phyloP scores from a whole-genome alignment of 1,140 invertebrate species.

The Luehdorfia chinensis region DNA sequence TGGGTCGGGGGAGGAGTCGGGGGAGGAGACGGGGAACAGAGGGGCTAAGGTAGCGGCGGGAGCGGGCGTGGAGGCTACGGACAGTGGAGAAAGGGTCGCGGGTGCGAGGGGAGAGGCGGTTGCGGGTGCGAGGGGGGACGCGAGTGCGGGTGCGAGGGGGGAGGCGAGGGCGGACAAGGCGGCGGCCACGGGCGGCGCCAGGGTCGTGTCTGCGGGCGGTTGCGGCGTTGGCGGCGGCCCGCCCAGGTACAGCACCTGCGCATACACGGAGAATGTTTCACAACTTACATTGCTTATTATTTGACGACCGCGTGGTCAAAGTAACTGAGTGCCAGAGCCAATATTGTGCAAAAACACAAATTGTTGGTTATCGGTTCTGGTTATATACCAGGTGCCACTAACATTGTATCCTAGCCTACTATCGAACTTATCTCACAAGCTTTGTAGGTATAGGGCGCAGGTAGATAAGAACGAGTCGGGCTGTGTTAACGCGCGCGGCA shows the following conservation, averaged over 20 bases:
- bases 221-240: constrained; percentile 81
- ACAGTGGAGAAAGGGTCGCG: constrained; percentile 15
- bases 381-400: too few species aligned
- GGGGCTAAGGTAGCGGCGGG: constrained; percentile 46
- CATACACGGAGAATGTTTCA: too few species aligned
- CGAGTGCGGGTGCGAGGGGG: constrained; percentile 29
- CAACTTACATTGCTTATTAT: too few species aligned
- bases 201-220: constrained; percentile 27
- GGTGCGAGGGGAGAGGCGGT: not conserved
- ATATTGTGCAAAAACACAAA: too few species aligned
- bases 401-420: too few species aligned
- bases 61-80: constrained; percentile 31
- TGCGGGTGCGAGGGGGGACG: constrained; percentile 21
- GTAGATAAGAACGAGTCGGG: too few species aligned
- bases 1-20: constrained; percentile 28
- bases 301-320: too few species aligned
- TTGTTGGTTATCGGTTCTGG: too few species aligned
- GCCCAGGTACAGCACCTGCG: constrained; percentile 85
- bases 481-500: too few species aligned
- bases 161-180: constrained; percentile 14
- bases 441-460: too few species aligned
- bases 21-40: constrained; percentile 45
- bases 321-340: too few species aligned
- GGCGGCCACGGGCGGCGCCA: constrained; percentile 71
- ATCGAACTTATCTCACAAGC: too few species aligned